Conservation (phyloP, 2,888 invertebrate species). For the Lypha dubia region DNA sequence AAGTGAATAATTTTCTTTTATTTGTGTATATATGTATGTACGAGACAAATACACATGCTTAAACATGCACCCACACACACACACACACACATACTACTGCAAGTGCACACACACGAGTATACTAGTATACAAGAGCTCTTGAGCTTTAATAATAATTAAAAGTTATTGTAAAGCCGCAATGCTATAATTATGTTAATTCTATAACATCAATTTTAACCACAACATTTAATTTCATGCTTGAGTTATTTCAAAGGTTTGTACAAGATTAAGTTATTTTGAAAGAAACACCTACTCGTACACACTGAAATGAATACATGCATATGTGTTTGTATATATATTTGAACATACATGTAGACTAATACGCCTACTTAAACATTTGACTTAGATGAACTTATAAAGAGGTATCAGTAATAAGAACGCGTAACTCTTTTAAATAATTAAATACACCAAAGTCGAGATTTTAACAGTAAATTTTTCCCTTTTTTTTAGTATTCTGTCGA, state of each 20-base stretch:
- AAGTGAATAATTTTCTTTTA: not conserved
- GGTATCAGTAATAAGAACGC: too few species aligned
- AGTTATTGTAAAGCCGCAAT: slow-evolving; percentile 54
- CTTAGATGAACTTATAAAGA: too few species aligned
- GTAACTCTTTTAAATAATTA: too few species aligned
- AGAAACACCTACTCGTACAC: not conserved
- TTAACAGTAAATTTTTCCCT: too few species aligned
- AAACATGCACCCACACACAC: not conserved
- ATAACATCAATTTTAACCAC: slow-evolving; percentile 58
- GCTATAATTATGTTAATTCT: slow-evolving; percentile 65
- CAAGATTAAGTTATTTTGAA: slow-evolving; percentile 2
- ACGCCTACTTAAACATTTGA: not conserved
- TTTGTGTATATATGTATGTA: not conserved
- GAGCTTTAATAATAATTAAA: slow-evolving; percentile 29
- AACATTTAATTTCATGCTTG: slow-evolving; percentile 68
- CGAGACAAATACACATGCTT: too few species aligned
- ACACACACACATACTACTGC: not conserved
- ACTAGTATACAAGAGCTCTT: not conserved
- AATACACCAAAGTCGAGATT: too few species aligned
- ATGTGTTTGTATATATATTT: too few species aligned
- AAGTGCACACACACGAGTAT: not conserved
- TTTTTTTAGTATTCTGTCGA: too few species aligned
- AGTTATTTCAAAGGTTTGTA: slow-evolving; percentile 53
- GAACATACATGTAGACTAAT: too few species aligned
- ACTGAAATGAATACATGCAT: not conserved